Base-by-base conservation (phyloP, 2,797 vertebrate genomes). In the Sebastolobus alascanus region DNA sequence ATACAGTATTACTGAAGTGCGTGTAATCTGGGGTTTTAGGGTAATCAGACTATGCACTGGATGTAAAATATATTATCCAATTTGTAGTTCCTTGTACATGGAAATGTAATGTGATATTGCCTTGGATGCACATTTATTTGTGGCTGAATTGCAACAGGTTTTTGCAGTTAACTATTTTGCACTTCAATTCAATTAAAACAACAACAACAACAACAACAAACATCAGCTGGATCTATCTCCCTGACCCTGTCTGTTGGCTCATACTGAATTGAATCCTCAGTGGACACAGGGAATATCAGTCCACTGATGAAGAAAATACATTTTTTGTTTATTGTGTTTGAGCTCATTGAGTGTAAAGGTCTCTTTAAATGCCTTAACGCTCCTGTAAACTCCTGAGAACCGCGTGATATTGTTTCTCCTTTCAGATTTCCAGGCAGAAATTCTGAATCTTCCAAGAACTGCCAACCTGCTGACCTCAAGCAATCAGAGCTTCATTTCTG, bases 371-470 rank as follows among this genome's bases (percentile, higher is more conserved):
- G 67, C 46, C 33, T 29, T 33, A 46, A 22, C 67, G 61, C 63
- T 37, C 56, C 33, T 65, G 37, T 52, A 55, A 71, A 64, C 54
- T 60, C 58, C 52, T n/a, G 8, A 68, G 54, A 82, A 68, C 56
- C 5, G 0, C 5, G 29, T 68, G 54, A 68, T 55, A 56, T 29
- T 65, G n/a, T 80, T 77, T 84, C 31, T 56, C 25, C 22, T 5
- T 55, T 46, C 14, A 37, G 40, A 79, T 70, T 75, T 82, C 66
- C 38, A 54, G 46, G 43, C 55, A 55, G 22, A 87, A 18, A 4
- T 72, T 83, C 4, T 18, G 14, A 59, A 46, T 69, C 22, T 85
- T 82, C 78, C 54, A 65, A 78, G 68, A 91, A 87, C 6, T 1
- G 20, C 59, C 77, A 82, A 82, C 61, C 68, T 63, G 74, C 59